Base-by-base conservation (phyloP, 2,797 vertebrate species). In the Myiotriccus ornatus region DNA sequence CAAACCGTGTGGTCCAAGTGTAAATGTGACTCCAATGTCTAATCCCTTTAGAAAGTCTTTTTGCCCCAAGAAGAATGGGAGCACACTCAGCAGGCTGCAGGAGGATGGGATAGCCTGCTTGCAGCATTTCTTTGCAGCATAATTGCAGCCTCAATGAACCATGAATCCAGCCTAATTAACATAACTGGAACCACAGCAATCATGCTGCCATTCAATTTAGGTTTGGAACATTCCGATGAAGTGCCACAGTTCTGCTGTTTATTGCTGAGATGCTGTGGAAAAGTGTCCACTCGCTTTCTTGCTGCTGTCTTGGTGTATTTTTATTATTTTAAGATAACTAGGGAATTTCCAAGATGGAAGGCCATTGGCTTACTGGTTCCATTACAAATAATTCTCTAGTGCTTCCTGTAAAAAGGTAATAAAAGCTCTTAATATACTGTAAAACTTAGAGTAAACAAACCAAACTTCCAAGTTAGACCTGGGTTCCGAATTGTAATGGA, bases 101-200 rank as follows among this genome's bases (percentile, higher is more conserved):
- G 84, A 90, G 95, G 94, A 80, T 84, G 95, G 84, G 96, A 93
- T 95, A 55, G 85, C 91, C 89, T 68, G 92, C 94, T 96, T 96
- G 96, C 92, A 97, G 96, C 95, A 88, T 96, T 96, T 95, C 96
- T 96, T 94, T 94, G 97, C 96, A 96, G 96, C 94, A 41, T 97
- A 97, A 97, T 97, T 96, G 96, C 95, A 96, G 95, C 96, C 94
- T 92, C 97, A 97, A 96, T 97, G 97, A 97, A 97, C 95, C 97
- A 96, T 97, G 97, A 97, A 97, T 96, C 92, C 96, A 96, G 95
- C 85, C 97, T 97, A 96, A 97, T 97, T 97, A 97, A 94, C 96
- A 97, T 97, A 97, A 96, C 96, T 96, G 96, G 97, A 97, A 95
- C 96, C 95, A 91, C 96, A 64, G 96, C 95, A 97, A 95, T 97